Conservation (phyloP, 1,140 invertebrate genomes). For the Acromyrmex echinatior region DNA sequence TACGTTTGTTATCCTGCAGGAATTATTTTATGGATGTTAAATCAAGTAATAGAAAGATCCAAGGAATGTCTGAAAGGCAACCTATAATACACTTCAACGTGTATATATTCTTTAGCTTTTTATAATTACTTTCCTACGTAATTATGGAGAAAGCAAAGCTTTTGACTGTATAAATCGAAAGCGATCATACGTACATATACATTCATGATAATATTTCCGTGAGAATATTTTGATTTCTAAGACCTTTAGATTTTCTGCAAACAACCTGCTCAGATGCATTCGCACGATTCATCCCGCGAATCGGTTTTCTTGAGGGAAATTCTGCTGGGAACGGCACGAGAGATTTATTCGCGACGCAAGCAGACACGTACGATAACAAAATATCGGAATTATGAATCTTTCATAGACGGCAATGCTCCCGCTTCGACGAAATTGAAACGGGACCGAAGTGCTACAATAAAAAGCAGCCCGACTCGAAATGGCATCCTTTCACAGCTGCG, state of each 20-base stretch:
- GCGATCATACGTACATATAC: neutral
- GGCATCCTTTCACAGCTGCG: conserved; percentile 51
- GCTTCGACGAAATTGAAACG: conserved; percentile 49
- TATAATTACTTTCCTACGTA: neutral
- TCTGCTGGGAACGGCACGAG: neutral
- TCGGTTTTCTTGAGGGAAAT: conserved; percentile 49
- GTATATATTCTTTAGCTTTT: neutral
- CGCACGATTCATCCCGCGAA: conserved; percentile 39
- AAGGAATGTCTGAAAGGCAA: neutral
- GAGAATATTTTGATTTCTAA: conserved; percentile 40
- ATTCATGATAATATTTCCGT: neutral
- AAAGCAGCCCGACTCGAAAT: conserved; percentile 31
- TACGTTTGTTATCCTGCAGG: neutral
- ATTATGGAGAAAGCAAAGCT: neutral
- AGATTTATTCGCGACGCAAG: conserved; percentile 51
- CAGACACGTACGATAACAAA: conserved; percentile 57
- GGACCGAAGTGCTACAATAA: conserved; percentile 39
- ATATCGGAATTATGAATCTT: conserved; percentile 63
- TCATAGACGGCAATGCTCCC: conserved; percentile 43
- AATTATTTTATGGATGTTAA: conserved; percentile 7
- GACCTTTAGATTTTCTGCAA: neutral
- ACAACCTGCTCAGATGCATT: conserved; percentile 29
- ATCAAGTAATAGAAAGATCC: neutral
- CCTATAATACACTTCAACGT: neutral
- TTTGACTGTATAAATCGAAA: neutral